These are phyloP conservation scores for Sebastes matsubarae DNA, from an alignment of 2,797 vertebrate genomes.

Conservation along the genomic window DNA sequence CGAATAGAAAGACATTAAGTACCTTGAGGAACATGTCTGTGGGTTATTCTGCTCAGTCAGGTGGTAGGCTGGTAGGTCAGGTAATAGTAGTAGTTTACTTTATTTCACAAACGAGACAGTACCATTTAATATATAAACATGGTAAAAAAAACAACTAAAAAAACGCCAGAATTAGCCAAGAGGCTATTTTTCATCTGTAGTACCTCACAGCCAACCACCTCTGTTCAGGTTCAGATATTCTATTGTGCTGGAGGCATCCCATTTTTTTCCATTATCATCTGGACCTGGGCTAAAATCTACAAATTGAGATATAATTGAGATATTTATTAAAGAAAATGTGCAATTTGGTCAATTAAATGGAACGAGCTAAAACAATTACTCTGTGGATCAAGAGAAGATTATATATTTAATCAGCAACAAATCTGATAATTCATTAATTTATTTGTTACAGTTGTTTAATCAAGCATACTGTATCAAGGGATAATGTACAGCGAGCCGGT, in stretches of 20 bases:
- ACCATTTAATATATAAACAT: not conserved
- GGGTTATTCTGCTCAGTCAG: not conserved
- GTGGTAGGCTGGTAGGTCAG: slow-evolving; percentile 20
- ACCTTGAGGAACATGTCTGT: not conserved
- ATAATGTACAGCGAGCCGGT: rapidly evolving
- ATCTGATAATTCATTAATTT: not conserved
- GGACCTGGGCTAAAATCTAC: no score
- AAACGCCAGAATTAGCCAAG: not conserved
- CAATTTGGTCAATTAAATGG: not conserved
- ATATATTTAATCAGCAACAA: not conserved
- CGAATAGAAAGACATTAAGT: slow-evolving; percentile 12
- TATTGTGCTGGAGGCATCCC: not conserved
- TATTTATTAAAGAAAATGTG: no score
- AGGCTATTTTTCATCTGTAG: not conserved
- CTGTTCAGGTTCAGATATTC: slow-evolving; percentile 22
- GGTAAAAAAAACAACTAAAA: no score
- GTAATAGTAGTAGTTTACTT: slow-evolving; percentile 1
- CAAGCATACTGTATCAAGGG: no score
- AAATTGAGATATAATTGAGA: no score
- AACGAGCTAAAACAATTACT: not conserved
- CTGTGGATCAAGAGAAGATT: not conserved
- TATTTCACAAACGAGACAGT: not conserved
- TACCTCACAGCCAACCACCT: not conserved
- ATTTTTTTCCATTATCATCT: no score
- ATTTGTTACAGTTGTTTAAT: not conserved